Percentiles rank a stretch among this genome's conserved stretches.
Conservation (phyloP, 2,113 vertebrate species). For the Eulacestoma nigropectus region DNA sequence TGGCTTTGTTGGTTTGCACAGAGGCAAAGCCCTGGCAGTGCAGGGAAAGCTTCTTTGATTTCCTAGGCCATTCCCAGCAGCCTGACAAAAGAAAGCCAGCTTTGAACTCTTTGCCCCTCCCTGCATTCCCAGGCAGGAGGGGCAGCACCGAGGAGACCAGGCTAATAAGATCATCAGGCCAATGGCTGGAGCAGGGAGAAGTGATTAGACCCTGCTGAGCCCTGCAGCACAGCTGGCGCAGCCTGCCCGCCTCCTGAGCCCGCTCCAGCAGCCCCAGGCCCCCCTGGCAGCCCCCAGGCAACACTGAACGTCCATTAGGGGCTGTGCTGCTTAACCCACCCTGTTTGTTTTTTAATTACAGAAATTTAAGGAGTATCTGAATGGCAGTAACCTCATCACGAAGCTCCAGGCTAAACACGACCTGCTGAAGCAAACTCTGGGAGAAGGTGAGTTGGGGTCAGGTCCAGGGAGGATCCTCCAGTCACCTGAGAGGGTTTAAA, state of each 20-base stretch:
- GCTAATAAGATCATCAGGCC: not conserved
- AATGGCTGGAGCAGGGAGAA: not conserved
- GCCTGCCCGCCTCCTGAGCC: not conserved
- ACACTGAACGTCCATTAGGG: fast-evolving
- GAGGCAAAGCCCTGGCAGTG: not conserved
- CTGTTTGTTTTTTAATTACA: slow-evolving; percentile 60
- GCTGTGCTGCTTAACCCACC: not conserved
- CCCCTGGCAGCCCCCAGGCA: not conserved
- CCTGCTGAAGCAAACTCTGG: slow-evolving; percentile 93
- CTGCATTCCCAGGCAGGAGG: not conserved
- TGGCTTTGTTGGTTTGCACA: not conserved
- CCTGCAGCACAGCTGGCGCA: not conserved
- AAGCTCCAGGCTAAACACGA: slow-evolving; percentile 98
- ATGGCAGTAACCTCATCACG: slow-evolving; percentile 96
- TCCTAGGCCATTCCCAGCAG: not conserved
- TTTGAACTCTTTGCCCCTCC: not conserved
- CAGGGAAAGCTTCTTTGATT: not conserved
- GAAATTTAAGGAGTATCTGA: slow-evolving; percentile 98
- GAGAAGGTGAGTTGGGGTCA: slow-evolving; percentile 84
- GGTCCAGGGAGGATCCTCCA: not conserved
- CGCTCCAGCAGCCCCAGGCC: not conserved
- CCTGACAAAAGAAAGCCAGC: slow-evolving; percentile 7
- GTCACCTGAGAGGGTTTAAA: not conserved
- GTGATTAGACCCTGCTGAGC: not conserved
- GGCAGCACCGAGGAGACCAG: not conserved